These are phyloP conservation scores for Trematomus bernacchii DNA, from an alignment of 2,797 vertebrate species.

Conservation along the genomic window DNA sequence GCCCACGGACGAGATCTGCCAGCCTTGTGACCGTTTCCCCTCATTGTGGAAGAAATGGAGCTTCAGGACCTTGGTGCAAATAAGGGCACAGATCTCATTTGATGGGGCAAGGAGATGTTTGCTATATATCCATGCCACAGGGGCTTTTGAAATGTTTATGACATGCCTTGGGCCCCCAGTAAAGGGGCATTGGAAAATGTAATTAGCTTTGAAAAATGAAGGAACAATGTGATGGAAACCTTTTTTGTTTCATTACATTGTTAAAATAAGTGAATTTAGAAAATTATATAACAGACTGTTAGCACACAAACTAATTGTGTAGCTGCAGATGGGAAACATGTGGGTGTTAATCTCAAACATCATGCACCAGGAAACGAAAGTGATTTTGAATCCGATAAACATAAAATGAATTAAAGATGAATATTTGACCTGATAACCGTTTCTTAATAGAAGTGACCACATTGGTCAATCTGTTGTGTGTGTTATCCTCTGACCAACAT, in stretches of 20 bases:
- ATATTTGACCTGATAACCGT: slow-evolving; percentile 17
- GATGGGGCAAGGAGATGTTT: slow-evolving; percentile 72
- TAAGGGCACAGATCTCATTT: slow-evolving; percentile 80
- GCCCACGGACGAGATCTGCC: slow-evolving; percentile 76
- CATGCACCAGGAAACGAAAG: slow-evolving; percentile 41
- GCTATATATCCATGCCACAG: slow-evolving; percentile 60
- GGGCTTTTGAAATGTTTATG: slow-evolving; percentile 57
- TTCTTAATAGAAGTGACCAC: not conserved
- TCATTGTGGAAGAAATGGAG: slow-evolving; percentile 54
- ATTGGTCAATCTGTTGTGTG: not conserved
- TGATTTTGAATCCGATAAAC: slow-evolving; percentile 20
- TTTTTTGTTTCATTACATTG: slow-evolving; percentile 20
- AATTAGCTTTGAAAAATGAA: slow-evolving; percentile 44
- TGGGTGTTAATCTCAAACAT: slow-evolving; percentile 38
- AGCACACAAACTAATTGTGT: slow-evolving; percentile 17
- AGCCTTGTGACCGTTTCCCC: slow-evolving; percentile 70
- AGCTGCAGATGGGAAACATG: slow-evolving; percentile 18
- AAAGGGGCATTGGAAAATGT: slow-evolving; percentile 35
- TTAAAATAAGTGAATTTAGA: slow-evolving; percentile 23
- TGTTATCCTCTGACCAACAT: not conserved
- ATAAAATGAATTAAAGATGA: slow-evolving; percentile 20
- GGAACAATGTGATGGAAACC: slow-evolving; percentile 18
- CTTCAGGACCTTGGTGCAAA: slow-evolving; percentile 75
- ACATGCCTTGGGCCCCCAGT: slow-evolving; percentile 38
- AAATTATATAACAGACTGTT: slow-evolving; percentile 17